Evolutionary conservation across 2,797 vertebrate species (phyloP), one percentile per base, ranked within the genome.

Genomic region (Echeneis naucrates): DNA sequence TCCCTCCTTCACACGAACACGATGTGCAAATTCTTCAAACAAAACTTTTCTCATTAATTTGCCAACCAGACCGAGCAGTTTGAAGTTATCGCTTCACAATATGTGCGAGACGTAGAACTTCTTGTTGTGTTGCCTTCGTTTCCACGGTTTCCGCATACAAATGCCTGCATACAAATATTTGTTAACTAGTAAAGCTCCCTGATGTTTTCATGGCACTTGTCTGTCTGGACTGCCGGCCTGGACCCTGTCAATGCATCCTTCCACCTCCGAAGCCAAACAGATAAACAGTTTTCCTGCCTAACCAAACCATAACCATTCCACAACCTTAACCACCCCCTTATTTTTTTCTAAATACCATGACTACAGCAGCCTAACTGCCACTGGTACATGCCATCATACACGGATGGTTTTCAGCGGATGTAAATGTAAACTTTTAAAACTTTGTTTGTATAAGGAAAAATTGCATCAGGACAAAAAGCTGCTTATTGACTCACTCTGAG

Each of bases 11-110:
- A n/a, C n/a, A 40, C 21, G 35, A 4, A 51, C 16, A 12, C 10
- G 13, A 10, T 55, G 14, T 33, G 51, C 10, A 50, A 4, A 35
- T 32, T 40, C 11, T 45, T 11, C 17, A 48, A 62, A 19, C 30
- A 21, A 40, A 38, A 17, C 27, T 37, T 47, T 32, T 27, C 55
- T 54, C 19, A 52, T 52, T 56, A 72, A 21, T 59, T 58, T 63
- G n/a, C 56, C 12, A 48, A 45, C 37, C 23, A 54, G 71, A 37
- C 38, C 33, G 14, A 48, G 54, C 32, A 26, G 27, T 30, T 17
- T 48, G 8, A 3, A 27, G 16, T 56, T 40, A 21, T 47, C 4
- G 38, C 4, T 57, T 16, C 11, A 27, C 45, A 60, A 4, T 19
- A 63, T 35, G 10, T 26, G 14, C 26, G 8, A 53, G 17, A 30